Evolutionary conservation across 2,797 vertebrate species (phyloP).

Genomic region (Sparus aurata): DNA sequence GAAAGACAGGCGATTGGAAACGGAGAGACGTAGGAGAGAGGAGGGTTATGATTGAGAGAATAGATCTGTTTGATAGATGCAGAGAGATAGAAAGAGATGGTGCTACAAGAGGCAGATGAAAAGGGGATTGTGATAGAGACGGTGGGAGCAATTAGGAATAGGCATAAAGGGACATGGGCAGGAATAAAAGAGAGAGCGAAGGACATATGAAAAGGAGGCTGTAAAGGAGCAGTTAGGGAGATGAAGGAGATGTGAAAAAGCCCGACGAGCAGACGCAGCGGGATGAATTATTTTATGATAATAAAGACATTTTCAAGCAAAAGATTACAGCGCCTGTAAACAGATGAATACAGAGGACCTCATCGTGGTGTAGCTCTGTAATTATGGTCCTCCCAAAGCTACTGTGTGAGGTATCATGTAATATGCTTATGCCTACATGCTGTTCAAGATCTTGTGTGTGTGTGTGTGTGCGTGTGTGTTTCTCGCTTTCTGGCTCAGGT

Average conservation of each 20-base stretch:
- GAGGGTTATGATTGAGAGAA: constrained; percentile 47
- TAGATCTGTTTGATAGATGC: constrained; percentile 48
- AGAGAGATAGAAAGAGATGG: constrained; percentile 24
- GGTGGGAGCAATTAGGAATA: constrained; percentile 44
- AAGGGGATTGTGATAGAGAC: constrained; percentile 46
- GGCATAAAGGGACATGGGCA: constrained; percentile 21
- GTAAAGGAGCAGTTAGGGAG: constrained; percentile 31
- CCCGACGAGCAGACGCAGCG: constrained; percentile 1
- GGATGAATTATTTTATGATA: constrained; percentile 44
- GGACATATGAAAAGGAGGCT: constrained; percentile 30
- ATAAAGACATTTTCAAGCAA: constrained; percentile 42
- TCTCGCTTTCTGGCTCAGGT: constrained; percentile 36
- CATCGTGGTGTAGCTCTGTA: constrained; percentile 5
- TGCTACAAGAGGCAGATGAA: constrained; percentile 46
- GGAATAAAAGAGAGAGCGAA: constrained; percentile 28
- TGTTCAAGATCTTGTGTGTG: background rate
- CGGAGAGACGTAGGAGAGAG: constrained; percentile 30
- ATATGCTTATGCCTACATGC: constrained; percentile 16
- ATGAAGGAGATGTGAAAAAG: constrained; percentile 41
- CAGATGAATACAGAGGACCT: constrained; percentile 25
- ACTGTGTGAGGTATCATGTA: constrained; percentile 33
- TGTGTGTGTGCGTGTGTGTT: constrained; percentile 3
- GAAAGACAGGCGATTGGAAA: constrained; percentile 39
- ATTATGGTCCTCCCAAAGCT: constrained; percentile 7
- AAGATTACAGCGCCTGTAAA: constrained; percentile 34